Base-by-base conservation (phyloP, 1,140 invertebrate species). In the Heterodera carotae region DNA sequence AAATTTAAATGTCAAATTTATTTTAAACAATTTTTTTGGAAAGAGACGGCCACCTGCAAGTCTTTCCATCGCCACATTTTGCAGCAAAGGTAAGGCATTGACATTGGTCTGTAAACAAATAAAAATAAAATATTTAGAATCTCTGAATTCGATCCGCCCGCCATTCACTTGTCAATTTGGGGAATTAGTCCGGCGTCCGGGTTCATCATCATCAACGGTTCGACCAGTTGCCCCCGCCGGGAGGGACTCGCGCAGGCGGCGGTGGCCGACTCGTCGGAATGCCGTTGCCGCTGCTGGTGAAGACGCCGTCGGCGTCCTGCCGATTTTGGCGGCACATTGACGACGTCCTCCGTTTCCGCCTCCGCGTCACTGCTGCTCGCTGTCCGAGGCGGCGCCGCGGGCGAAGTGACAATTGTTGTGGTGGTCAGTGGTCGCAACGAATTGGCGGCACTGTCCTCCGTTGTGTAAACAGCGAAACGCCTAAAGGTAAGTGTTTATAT, bases 51-150 rank as follows among this genome's bases (percentile, higher is more conserved):
- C 70, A 86, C 83, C 70, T 85, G 85, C 25, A 87, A 75, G 43
- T 88, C 85, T 68, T 82, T 84, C 85, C 85, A 87, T 25, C 85
- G 56, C 85, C 85, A 87, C 80, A 87, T 83, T 75, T 87, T 87
- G 66, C 85, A 87, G 62, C 85, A 87, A 34, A 87, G 76, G 69
- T 87, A 87, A 22, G 85, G 85, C 86, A 87, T 87, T 70, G 78
- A 79, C 84, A 82, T 80, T 43, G 79, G 69, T 39, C 79, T 72
- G 36, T 36, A 29, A 56, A 74, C 18, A 5, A 10, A 12, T 8
- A 69, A 29, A 69, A 22, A 15, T 69, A 69, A 34, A 12, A 31
- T 34, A 69, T 33, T 69, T 69, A 36, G n/a, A 10, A 69, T 12
- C 12, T 10, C 3, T 43, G 27, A 15, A 36, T n/a, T 56, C 15